Evolutionary conservation across 1,140 invertebrate species (phyloP), one percentile per base, ranked within the genome.

Genomic region (Magallana angulata): DNA sequence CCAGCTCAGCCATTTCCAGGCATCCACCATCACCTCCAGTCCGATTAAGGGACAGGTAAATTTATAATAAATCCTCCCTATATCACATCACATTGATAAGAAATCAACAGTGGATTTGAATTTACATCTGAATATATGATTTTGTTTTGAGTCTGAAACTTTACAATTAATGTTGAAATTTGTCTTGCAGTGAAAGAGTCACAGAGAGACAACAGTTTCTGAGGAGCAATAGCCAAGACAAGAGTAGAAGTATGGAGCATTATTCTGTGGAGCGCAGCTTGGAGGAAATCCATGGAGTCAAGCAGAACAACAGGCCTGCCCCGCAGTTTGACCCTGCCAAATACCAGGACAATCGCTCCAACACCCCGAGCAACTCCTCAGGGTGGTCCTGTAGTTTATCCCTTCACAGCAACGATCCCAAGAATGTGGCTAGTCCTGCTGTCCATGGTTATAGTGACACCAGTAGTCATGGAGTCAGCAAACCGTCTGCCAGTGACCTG

Each of bases 21-120:
- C 92, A 93, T 64, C 93, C 93, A 56, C 91, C 92, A 11, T 93
- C 92, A 8, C 93, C 93, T 30, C 93, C 92, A 84, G 92, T 93
- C 71, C 90, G 91, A 80, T 88, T 93, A 60, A 87, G 91, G 48
- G 92, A 92, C 64, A 92, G 90, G 91, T 91, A 84, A 84, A 30
- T 0, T 11, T 76, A 12, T 76, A 62, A 87, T 58, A 48, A 48
- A 48, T 48, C 36, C 36, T 4, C 2, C 36, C 36, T 48, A 48
- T 48, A 48, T 48, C 36, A 48, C 36, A 48, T 48, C 36, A 48
- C 36, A 48, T 48, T 48, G 36, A 48, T 48, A 48, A 48, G 36
- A 4, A 48, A 48, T 48, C 36, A 48, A 48, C 36, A 48, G 36
- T 48, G 36, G 36, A 48, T 48, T 48, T 48, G 36, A 48, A 48